Evolutionary conservation across 2,113 vertebrate species (phyloP).

Genomic region (Macroglossus sobrinus): DNA sequence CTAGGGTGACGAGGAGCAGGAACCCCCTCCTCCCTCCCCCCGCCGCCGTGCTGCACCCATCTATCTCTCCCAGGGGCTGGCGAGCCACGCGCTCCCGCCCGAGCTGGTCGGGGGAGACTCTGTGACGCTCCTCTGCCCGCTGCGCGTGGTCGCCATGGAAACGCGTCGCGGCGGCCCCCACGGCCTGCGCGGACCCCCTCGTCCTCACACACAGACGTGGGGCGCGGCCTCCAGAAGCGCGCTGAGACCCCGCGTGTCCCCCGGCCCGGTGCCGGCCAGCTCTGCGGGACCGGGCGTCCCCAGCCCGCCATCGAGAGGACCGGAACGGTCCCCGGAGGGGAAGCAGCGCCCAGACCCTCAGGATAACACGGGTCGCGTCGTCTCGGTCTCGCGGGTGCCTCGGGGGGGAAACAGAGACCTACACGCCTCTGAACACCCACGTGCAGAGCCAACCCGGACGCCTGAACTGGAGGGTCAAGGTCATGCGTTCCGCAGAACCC

Average conservation of each 20-base stretch:
- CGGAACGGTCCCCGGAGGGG: neutral
- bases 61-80: too few relatives aligned
- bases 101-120: neutral
- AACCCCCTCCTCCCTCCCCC: too few relatives aligned
- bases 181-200: too few relatives aligned
- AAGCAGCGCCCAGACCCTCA: neutral
- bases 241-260: fast-evolving
- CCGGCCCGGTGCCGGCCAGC: too few relatives aligned
- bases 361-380: neutral
- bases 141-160: neutral
- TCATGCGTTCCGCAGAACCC: neutral
- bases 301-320: neutral
- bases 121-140: too few relatives aligned
- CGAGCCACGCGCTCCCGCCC: too few relatives aligned
- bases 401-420: neutral
- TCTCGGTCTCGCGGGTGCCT: neutral
- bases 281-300: neutral
- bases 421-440: constrained; percentile 36
- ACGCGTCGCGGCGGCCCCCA: fast-evolving
- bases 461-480: neutral
- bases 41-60: too few relatives aligned
- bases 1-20: neutral
- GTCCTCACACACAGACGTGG: fast-evolving
- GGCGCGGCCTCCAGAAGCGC: neutral
- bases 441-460: constrained; percentile 49